Evolutionary conservation across 1,140 invertebrate genomes (phyloP).

Genomic region (Aphelinus certus): DNA sequence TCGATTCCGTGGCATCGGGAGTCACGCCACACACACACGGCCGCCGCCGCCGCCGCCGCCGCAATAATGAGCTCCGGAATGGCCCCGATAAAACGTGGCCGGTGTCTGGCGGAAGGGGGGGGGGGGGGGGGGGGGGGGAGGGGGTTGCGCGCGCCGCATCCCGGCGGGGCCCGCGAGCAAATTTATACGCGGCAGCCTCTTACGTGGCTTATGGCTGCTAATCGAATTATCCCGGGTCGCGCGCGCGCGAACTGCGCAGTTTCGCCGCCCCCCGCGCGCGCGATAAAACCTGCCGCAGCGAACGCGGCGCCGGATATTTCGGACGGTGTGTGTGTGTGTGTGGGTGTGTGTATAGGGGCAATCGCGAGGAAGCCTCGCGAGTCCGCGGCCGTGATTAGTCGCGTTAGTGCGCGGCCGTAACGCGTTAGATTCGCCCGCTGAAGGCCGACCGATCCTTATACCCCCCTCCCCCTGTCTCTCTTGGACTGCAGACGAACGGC

Average conservation of each 20-base stretch:
- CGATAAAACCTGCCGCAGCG: not conserved
- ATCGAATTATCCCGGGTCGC: not conserved
- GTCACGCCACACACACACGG: too few species aligned
- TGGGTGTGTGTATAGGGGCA: not conserved
- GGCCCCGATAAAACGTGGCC: conserved; percentile 1
- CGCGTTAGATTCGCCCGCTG: too few species aligned
- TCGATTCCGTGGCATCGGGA: too few species aligned
- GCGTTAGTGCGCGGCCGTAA: too few species aligned
- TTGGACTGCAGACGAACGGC: too few species aligned
- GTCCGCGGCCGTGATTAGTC: not conserved
- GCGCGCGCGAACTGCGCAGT: not conserved
- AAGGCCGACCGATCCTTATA: too few species aligned
- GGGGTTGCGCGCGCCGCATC: too few species aligned
- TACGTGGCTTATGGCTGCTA: conserved; percentile 13
- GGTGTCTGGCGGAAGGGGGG: not conserved
- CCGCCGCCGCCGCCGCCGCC: too few species aligned
- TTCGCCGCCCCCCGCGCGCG: not conserved
- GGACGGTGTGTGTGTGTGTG: not conserved
- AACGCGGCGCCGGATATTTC: not conserved
- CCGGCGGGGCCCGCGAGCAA: too few species aligned
- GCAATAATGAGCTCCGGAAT: not conserved
- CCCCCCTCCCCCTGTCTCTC: too few species aligned
- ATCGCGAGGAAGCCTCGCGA: not conserved
- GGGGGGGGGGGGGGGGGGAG: not conserved
- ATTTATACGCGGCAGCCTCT: not conserved